Base-by-base conservation (phyloP, 2,888 invertebrate genomes). In the Drosophila planitibia region DNA sequence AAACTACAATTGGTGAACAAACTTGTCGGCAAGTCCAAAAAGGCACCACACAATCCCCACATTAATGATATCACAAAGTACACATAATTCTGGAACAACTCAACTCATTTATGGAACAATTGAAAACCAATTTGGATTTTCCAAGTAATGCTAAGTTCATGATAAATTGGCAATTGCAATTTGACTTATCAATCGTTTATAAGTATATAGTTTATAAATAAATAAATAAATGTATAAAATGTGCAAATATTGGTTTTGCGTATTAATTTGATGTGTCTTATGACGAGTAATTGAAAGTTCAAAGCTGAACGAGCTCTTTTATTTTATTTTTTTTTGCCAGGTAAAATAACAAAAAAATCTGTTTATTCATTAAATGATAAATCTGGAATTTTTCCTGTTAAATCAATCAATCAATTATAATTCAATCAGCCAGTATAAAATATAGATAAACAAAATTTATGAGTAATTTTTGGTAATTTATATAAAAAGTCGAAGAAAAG, bases 51-150 rank as follows among this genome's bases (percentile, higher is more conserved):
- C 44, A 73, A 71, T 60, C 28, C 49, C 51, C 44, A 53, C 9
- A 53, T 55, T 30, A 68, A 64, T 53, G 51, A 64, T 58, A 64
- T 64, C 39, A 32, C 10, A 62, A 47, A 49, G 47, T 10, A n/a
- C 35, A 53, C 63, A 62, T 53, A 58, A 58, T 52, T 61, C 52
- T 30, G 33, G 16, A 52, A 52, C 30, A 68, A 54, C 44, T 57
- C 49, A 44, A 55, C 33, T 44, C 51, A 63, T 60, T 59, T 53
- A 32, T 25, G 32, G 16, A 72, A 51, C 68, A 70, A 80, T 84
- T 84, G 60, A 80, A 73, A 41, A 74, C 22, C 85, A 80, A 86
- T 76, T 74, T 74, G 74, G 78, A 32, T 51, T 78, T 82, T 75
- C 52, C 78, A 65, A 35, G 35, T 70, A 69, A 65, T 53, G 68